phyloP scores from a whole-genome alignment of 2,888 invertebrate species.

The Oxycera nigricornis region DNA sequence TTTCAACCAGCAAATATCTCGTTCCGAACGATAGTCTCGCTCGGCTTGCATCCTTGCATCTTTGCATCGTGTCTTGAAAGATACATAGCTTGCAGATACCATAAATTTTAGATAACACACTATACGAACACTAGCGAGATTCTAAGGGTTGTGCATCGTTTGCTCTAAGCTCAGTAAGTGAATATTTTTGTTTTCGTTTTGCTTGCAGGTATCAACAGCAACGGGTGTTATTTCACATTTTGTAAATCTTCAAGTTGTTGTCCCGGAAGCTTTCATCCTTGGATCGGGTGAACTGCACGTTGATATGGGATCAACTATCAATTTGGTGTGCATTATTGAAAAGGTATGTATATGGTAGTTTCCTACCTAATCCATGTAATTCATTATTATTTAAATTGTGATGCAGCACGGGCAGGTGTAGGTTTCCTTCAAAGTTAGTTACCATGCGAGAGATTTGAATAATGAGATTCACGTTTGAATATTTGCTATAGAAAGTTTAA shows the following conservation, averaged over 20 bases:
- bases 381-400: too few relatives aligned
- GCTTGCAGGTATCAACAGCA: conserved; percentile 80
- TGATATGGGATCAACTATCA: conserved; percentile 87
- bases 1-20: neutral
- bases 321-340: conserved; percentile 89
- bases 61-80: neutral
- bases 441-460: too few relatives aligned
- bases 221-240: conserved; percentile 85
- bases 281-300: conserved; percentile 89
- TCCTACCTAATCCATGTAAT: too few relatives aligned
- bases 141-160: neutral
- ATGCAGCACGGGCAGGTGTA: too few relatives aligned
- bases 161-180: neutral
- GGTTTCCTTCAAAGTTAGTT: too few relatives aligned
- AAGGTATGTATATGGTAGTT: conserved; percentile 70
- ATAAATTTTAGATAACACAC: conserved; percentile 21
- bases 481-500: too few relatives aligned
- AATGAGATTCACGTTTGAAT: too few relatives aligned
- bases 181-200: conserved; percentile 42
- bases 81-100: conserved; percentile 22
- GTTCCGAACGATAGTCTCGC: neutral
- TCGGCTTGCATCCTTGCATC: neutral
- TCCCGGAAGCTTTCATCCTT: conserved; percentile 88
- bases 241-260: conserved; percentile 86
- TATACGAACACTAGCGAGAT: neutral